Conservation (phyloP, 2,888 invertebrate genomes). For the Coelinius sp. region DNA sequence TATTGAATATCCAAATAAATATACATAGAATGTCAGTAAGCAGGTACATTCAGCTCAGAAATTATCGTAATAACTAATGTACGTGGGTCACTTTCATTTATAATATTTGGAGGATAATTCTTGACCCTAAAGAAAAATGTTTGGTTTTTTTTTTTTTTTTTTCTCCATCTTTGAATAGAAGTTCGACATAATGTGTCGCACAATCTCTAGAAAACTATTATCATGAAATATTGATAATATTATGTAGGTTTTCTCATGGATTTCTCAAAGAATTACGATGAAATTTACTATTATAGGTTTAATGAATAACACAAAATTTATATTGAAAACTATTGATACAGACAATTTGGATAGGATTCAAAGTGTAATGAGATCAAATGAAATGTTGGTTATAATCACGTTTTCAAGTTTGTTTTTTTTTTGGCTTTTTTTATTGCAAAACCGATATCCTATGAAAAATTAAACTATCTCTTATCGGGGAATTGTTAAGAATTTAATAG, state of each 20-base stretch:
- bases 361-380: constrained; percentile 26
- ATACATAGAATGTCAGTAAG: no score
- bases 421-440: constrained; percentile 9
- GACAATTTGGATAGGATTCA: constrained; percentile 38
- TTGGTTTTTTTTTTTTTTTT: background rate
- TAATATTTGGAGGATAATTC: background rate
- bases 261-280: constrained; percentile 31
- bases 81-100: background rate
- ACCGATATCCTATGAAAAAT: background rate
- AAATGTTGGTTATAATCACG: constrained; percentile 19
- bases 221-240: constrained; percentile 51
- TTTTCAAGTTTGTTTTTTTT: constrained; percentile 1
- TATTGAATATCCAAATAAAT: background rate
- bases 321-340: constrained; percentile 52
- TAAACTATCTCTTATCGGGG: constrained; percentile 1
- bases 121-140: constrained; percentile 9
- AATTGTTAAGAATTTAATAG: constrained; percentile 9
- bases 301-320: constrained; percentile 43
- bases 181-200: constrained; percentile 49
- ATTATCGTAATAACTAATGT: background rate
- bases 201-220: constrained; percentile 53
- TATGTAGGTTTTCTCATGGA: constrained; percentile 48
- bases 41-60: background rate
- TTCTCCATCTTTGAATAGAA: constrained; percentile 8
- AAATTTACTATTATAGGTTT: constrained; percentile 15